Evolutionary conservation across 2,888 invertebrate genomes (phyloP), one percentile per base, ranked within the genome.

Genomic region (Neoascia interrupta): DNA sequence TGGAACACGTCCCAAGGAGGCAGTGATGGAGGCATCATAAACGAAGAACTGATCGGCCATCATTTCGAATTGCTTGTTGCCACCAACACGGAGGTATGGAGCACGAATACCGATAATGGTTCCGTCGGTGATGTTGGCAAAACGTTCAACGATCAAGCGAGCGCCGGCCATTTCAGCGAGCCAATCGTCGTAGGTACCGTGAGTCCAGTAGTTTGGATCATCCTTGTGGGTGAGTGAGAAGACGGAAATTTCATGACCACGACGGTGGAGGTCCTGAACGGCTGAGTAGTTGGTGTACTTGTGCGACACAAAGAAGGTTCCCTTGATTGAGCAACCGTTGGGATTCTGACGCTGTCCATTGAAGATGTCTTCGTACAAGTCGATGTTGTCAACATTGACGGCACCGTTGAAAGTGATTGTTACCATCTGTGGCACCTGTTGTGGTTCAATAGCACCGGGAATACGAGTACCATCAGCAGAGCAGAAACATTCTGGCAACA

Each of bases 21-120:
- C 97, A 1, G 96, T 96, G 85, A 98, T 97, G 8, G 97, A 97
- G 18, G 97, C 96, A 87, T 98, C 98, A 87, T 97, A 98, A 5
- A 95, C 94, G 88, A 97, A 97, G 90, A 95, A 96, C 87, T 97
- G 96, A 88, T 97, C 96, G 61, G 95, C 93, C 97, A 98, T 97
- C 97, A 97, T 97, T 89, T 96, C 95, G 88, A 97, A 98, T 90
- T 97, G 97, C 84, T 94, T 96, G 91, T 97, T 96, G 79, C 97
- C 97, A 80, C 97, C 97, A 0, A 97, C 96, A 56, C 97, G 91
- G 56, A 97, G 90, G 86, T 96, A 97, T 3, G 97, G 97, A 1
- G 97, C 96, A 36, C 97, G 92, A 82, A 96, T 91, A 11, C 96
- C 96, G 83, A 96, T 95, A 82, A 97, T 95, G 3, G 96, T 95